phyloP scores from a whole-genome alignment of 2,888 invertebrate genomes.

The Dryomyza anilis region DNA sequence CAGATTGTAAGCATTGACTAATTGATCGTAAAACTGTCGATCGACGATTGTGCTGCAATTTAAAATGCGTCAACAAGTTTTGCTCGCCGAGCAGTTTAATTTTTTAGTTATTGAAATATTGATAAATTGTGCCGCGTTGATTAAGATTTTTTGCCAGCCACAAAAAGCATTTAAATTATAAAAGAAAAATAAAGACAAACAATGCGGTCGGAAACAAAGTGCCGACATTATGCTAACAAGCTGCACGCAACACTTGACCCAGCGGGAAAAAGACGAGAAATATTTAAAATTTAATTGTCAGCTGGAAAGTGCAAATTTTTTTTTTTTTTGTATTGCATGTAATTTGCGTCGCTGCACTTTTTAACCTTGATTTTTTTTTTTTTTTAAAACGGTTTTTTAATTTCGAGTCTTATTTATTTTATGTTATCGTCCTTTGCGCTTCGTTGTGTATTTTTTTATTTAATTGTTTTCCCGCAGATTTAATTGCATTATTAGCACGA shows the following conservation, averaged over 20 bases:
- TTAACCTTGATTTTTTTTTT: not conserved
- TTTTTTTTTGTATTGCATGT: not conserved
- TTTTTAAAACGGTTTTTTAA: too few species aligned
- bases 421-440: too few species aligned
- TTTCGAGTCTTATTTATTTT: too few species aligned
- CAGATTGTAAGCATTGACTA: conserved; percentile 2
- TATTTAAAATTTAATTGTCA: too few species aligned
- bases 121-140: not conserved
- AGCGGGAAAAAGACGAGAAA: too few species aligned
- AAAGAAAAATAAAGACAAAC: not conserved
- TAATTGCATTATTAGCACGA: conserved; percentile 20
- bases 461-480: not conserved
- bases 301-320: too few species aligned
- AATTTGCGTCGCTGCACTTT: not conserved
- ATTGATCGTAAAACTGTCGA: conserved; percentile 11
- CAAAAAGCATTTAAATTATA: too few species aligned
- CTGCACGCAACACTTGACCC: too few species aligned
- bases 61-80: not conserved
- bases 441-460: too few species aligned
- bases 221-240: conserved; percentile 55
- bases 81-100: too few species aligned
- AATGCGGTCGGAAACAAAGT: conserved; percentile 34
- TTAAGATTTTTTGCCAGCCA: conserved; percentile 6
- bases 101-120: not conserved
- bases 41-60: too few species aligned